Conservation (phyloP, 2,797 vertebrate genomes). For the Rhinella marina region DNA sequence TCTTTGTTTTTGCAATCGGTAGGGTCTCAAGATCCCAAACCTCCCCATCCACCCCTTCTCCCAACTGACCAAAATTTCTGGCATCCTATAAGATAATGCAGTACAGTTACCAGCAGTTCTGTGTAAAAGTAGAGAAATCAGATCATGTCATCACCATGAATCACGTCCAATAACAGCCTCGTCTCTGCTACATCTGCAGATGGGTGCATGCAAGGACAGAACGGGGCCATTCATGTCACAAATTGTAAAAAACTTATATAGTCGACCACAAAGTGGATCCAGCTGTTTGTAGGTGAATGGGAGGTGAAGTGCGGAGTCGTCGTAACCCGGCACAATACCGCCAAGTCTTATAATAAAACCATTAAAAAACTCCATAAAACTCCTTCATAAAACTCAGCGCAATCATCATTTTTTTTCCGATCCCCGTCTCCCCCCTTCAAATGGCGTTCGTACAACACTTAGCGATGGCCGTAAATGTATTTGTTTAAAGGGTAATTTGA, state of each 20-base stretch:
- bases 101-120: no score
- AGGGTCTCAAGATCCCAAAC: no score
- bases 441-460: not conserved
- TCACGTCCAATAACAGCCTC: not conserved
- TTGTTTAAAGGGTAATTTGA: conserved; percentile 17
- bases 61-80: no score
- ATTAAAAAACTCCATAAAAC: no score
- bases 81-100: no score
- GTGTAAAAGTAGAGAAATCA: no score
- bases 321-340: not conserved
- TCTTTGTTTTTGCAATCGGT: no score
- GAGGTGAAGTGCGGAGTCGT: not conserved
- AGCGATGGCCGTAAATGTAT: not conserved
- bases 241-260: not conserved
- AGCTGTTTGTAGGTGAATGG: not conserved
- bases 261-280: not conserved
- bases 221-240: not conserved
- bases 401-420: not conserved
- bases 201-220: not conserved
- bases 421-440: not conserved
- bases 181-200: not conserved
- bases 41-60: no score
- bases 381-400: not conserved
- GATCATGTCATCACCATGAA: no score
- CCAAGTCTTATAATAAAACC: not conserved